Conservation (phyloP, 2,797 vertebrate species). For the Rhyacichthys aspro region DNA sequence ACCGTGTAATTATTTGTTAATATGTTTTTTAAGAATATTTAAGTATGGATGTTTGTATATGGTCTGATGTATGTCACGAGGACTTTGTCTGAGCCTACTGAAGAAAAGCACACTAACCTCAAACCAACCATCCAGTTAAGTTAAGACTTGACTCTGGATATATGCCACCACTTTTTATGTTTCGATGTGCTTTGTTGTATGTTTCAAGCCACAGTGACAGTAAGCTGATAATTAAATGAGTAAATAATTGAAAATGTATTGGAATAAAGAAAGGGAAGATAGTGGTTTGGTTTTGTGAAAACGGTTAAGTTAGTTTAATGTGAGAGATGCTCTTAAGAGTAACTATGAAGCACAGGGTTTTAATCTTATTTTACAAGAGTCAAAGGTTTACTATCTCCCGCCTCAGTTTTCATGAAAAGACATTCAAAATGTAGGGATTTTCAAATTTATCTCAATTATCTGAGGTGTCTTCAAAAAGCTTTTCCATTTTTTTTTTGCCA, state of each 20-base stretch:
- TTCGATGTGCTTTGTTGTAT: conserved; percentile 37
- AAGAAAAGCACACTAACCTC: conserved; percentile 40
- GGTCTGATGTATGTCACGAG: conserved; percentile 24
- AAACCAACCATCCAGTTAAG: conserved; percentile 26
- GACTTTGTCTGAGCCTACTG: conserved; percentile 36
- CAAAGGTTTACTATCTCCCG: not conserved
- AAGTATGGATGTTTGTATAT: conserved; percentile 49
- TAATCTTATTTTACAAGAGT: conserved; percentile 3
- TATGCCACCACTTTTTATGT: conserved; percentile 17
- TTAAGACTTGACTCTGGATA: not conserved
- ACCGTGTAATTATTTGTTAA: conserved; percentile 63
- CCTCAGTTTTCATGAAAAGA: conserved; percentile 6
- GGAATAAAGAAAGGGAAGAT: conserved; percentile 39
- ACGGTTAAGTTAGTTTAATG: conserved; percentile 19
- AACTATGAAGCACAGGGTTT: not conserved
- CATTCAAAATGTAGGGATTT: not conserved
- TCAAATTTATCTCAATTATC: conserved; percentile 7
- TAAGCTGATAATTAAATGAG: conserved; percentile 43
- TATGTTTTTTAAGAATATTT: conserved; percentile 65
- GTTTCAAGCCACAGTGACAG: conserved; percentile 47
- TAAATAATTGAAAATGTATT: not conserved
- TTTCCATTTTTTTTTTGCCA: conserved; percentile 1
- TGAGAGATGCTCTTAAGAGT: conserved; percentile 18
- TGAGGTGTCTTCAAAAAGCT: conserved; percentile 15
- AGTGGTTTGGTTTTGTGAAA: conserved; percentile 14